Conservation (phyloP, 2,888 invertebrate genomes). For the Crioceris asparagi region DNA sequence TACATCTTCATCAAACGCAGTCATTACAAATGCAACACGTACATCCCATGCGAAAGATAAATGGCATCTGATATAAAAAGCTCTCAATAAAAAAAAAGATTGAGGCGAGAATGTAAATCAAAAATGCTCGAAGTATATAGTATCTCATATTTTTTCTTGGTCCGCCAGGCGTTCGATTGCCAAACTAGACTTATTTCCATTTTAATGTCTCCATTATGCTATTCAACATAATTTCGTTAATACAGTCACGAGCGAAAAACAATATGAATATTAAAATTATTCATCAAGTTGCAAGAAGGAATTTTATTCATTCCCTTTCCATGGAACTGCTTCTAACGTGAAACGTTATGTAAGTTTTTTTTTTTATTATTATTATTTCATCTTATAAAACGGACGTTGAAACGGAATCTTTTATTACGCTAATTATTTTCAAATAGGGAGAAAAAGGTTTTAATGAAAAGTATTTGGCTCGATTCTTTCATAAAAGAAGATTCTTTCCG, state of each 20-base stretch:
- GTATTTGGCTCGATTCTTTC: neutral
- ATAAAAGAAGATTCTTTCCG: neutral
- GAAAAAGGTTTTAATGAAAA: neutral
- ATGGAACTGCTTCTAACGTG: constrained; percentile 2
- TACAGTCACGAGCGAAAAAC: constrained; percentile 18
- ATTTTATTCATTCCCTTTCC: constrained; percentile 2
- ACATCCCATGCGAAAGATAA: too few species aligned
- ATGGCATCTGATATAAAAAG: too few species aligned
- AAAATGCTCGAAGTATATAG: too few species aligned
- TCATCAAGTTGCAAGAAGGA: constrained; percentile 3
- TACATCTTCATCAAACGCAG: too few species aligned
- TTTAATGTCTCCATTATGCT: constrained; percentile 21
- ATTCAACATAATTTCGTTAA: constrained; percentile 17
- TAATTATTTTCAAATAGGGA: constrained; percentile 1
- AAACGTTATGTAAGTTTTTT: constrained; percentile 3
- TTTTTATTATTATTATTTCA: too few species aligned
- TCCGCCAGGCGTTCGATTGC: constrained; percentile 15
- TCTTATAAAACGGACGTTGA: constrained; percentile 1
- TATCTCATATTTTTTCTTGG: constrained; percentile 5
- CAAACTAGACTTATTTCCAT: constrained; percentile 21
- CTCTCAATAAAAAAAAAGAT: too few species aligned
- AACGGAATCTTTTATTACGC: neutral
- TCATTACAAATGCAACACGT: too few species aligned
- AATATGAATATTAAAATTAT: constrained; percentile 18
- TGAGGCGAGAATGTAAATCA: too few species aligned